Evolutionary conservation across 2,113 vertebrate species (phyloP).

Genomic region (Murina feae): DNA sequence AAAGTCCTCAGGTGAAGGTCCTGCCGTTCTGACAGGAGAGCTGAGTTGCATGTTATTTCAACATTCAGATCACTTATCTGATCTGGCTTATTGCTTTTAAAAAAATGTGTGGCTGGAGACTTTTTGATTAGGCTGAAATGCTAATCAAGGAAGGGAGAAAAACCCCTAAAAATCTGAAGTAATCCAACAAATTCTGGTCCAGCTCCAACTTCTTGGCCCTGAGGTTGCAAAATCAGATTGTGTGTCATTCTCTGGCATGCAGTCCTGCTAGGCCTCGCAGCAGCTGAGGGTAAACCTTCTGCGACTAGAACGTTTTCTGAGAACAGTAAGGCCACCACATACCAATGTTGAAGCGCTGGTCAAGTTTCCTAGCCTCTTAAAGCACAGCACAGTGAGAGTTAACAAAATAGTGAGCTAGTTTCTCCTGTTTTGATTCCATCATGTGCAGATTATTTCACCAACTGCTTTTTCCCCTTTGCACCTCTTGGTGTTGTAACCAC

Average conservation of each 20-base stretch:
- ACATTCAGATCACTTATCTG: neutral
- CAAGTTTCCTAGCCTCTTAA: neutral
- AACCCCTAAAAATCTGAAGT: conserved; percentile 72
- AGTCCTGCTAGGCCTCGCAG: neutral
- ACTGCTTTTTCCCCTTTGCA: neutral
- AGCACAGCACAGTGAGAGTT: neutral
- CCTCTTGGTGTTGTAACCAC: neutral
- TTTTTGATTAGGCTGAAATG: conserved; percentile 48
- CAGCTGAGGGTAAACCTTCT: neutral
- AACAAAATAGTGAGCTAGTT: neutral
- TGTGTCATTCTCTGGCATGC: neutral
- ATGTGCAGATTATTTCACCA: neutral
- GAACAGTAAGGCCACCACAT: neutral
- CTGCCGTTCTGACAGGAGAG: neutral
- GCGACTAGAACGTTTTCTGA: conserved; percentile 11
- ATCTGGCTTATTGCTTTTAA: neutral
- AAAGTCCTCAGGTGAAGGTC: neutral
- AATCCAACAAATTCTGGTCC: conserved; percentile 52
- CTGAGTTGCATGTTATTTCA: neutral
- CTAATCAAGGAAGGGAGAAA: conserved; percentile 40
- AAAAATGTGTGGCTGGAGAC: neutral
- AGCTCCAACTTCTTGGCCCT: neutral
- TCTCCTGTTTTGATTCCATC: neutral
- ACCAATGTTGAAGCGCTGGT: neutral
- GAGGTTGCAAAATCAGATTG: conserved; percentile 51